Base-by-base conservation (phyloP, 2,113 vertebrate species). In the Kobus ellipsiprymnus region DNA sequence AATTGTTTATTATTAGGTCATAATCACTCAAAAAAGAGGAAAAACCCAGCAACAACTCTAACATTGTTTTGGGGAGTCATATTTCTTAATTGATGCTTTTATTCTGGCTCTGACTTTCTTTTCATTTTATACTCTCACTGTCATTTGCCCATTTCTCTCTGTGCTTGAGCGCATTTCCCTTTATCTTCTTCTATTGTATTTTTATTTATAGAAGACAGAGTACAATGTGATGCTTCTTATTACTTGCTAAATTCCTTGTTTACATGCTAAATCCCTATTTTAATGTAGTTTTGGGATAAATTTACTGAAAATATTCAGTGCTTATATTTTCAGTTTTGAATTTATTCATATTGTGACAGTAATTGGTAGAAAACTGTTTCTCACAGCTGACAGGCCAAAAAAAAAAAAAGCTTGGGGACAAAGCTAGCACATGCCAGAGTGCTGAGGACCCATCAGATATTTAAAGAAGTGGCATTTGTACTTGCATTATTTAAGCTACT, bases 311-410 rank as follows among this genome's bases (percentile, higher is more conserved):
- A 97, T 98, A 98, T 93, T 98, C 98, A 96, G 74, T 98, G 96
- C 87, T 97, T 98, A 97, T 98, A 98, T 98, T 98, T 98, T 97
- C 59, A 81, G 97, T 98, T 97, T 96, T 96, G 92, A 83, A 98
- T 98, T 98, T 98, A 98, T 98, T 98, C 97, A 98, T 80, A 92
- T 98, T 98, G 97, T 98, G 97, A 98, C 98, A 98, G 96, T 98
- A 98, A 98, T 98, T 98, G 97, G 89, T 98, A 98, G 95, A 98
- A 98, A 97, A 98, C 92, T 87, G 30, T 98, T 98, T 98, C 96
- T 98, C 97, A 96, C 98, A 95, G 98, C 86, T 96, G 91, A 97
- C 97, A 98, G 97, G 98, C 95, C 25, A 95, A 89, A 81, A 92
- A 93, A 55, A 81, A 95, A 95, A 91, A 57, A 91, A 59, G 23